Evolutionary conservation across 2,797 vertebrate genomes (phyloP), one percentile per base, ranked within the genome.

Genomic region (Acestrorhynchus altus): DNA sequence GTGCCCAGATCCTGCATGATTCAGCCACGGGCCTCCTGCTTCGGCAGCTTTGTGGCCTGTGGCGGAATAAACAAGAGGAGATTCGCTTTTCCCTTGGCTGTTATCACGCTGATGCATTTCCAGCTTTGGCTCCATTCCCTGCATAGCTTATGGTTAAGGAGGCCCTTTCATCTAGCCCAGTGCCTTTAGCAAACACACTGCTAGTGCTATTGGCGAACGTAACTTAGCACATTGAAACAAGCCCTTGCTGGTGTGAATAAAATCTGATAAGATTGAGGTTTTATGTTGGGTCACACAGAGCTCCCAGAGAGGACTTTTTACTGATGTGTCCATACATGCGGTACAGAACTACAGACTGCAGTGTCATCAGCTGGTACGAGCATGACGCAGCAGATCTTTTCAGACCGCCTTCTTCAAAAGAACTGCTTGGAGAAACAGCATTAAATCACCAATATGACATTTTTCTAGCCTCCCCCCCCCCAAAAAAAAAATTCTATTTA

Each of bases 71-170:
- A 83, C 74, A 77, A 83, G 71, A 78, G 77, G 67, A 78, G 74
- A 76, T 76, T 77, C 61, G 82, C 81, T 83, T 80, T 79, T 83
- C 77, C 71, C 66, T 78, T 75, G 82, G 80, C 84, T 84, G 78
- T 86, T 94, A 93, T 93, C 92, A 91, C 84, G 82, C 90, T 88
- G 88, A 90, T 92, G 90, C 92, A 90, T 93, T 93, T 93, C 89
- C 90, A 90, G 88, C 89, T 89, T 87, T 93, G 92, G 92, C 91
- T 90, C 79, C 59, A 88, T 87, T 93, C 92, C 77, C 90, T 90
- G 90, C 92, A 93, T 93, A 92, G 91, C 92, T 93, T 92, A 92
- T 92, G 91, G 90, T 92, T 92, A 93, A 92, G 91, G 88, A 88
- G 89, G 88, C 89, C 67, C 92, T 92, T 93, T 93, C 92, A 92